Conservation (phyloP, 92 coral and sea anemone genomes). For the Porites evermanni region DNA sequence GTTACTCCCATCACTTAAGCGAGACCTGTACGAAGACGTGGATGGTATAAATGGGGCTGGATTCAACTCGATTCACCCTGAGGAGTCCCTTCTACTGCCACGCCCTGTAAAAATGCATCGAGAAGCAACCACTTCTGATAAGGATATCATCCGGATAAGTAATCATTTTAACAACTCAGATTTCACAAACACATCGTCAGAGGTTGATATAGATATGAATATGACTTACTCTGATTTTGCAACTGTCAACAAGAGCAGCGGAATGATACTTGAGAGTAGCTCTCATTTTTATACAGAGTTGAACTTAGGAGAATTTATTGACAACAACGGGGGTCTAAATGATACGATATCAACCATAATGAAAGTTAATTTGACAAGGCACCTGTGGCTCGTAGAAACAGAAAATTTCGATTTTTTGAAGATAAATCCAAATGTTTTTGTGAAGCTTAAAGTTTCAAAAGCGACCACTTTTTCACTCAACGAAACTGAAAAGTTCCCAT, state of each 20-base stretch:
- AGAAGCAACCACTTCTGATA: constrained; percentile 44
- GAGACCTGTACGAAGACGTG: constrained; percentile 51
- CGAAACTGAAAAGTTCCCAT: not conserved
- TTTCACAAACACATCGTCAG: constrained; percentile 37
- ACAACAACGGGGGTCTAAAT: constrained; percentile 18
- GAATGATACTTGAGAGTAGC: constrained; percentile 48
- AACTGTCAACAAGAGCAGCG: constrained; percentile 44
- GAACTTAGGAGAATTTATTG: constrained; percentile 55
- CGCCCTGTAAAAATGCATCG: constrained; percentile 63
- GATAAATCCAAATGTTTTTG: constrained; percentile 12
- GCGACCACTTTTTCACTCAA: not conserved
- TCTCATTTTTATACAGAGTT: constrained; percentile 22
- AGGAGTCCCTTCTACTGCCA: constrained; percentile 54
- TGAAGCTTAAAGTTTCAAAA: constrained; percentile 7
- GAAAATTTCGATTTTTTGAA: constrained; percentile 13
- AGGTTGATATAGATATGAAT: constrained; percentile 53
- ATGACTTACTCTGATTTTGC: constrained; percentile 31
- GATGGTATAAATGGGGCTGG: constrained; percentile 30
- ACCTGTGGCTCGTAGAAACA: constrained; percentile 31
- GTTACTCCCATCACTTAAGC: constrained; percentile 42
- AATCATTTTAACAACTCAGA: constrained; percentile 46
- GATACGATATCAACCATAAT: constrained; percentile 10
- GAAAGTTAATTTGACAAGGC: constrained; percentile 30
- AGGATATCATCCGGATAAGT: constrained; percentile 12
- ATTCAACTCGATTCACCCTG: constrained; percentile 16